Evolutionary conservation across 2,888 invertebrate species (phyloP).

Genomic region (Eristalis intricaria): DNA sequence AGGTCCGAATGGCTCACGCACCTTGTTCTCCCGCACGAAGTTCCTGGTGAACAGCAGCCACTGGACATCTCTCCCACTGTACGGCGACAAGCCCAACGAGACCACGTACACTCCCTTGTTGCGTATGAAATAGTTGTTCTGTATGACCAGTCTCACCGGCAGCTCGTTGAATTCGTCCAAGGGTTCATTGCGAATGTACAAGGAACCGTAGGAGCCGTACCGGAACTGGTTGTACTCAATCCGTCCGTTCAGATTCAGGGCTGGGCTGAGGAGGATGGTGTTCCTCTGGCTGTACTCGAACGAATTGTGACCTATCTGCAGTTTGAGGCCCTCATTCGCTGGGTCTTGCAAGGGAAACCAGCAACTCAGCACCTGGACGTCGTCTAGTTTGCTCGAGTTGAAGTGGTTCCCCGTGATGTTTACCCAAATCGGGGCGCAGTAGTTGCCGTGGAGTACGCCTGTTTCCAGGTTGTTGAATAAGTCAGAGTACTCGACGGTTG

Average conservation of each 20-base stretch:
- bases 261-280: constrained; percentile 90
- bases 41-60: constrained; percentile 93
- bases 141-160: constrained; percentile 87
- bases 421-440: constrained; percentile 91
- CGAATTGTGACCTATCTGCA: constrained; percentile 93
- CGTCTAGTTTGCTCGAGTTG: constrained; percentile 89
- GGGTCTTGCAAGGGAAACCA: constrained; percentile 83
- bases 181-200: constrained; percentile 91
- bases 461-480: constrained; percentile 93
- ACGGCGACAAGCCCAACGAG: constrained; percentile 93
- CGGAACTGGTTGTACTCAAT: constrained; percentile 95
- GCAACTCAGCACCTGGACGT: constrained; percentile 92
- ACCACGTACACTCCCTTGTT: constrained; percentile 95
- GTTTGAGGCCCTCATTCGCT: constrained; percentile 77
- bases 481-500: constrained; percentile 92
- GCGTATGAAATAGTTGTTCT: constrained; percentile 93
- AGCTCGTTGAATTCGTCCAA: constrained; percentile 90
- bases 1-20: constrained; percentile 91
- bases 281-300: constrained; percentile 90
- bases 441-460: constrained; percentile 96
- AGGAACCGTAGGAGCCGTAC: constrained; percentile 90
- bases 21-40: constrained; percentile 91
- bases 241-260: constrained; percentile 88
- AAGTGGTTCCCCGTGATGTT: constrained; percentile 97
- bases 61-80: constrained; percentile 91